phyloP scores from a whole-genome alignment of 2,797 vertebrate genomes.

The Florisuga fusca region DNA sequence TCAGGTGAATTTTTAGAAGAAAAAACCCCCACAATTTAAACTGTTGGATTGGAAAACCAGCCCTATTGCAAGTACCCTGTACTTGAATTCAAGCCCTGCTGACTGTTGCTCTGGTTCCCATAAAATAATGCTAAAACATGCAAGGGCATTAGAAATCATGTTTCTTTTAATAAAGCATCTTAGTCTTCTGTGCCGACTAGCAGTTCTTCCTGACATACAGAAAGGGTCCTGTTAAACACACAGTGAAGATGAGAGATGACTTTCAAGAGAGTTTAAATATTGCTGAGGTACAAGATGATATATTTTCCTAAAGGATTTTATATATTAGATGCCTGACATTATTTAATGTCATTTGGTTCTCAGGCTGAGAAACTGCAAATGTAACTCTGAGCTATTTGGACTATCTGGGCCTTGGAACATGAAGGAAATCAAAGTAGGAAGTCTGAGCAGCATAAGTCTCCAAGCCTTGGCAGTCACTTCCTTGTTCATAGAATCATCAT shows the following conservation, averaged over 20 bases:
- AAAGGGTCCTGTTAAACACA: neutral
- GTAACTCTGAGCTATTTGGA: neutral
- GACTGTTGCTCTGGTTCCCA: neutral
- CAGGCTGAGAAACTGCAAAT: neutral
- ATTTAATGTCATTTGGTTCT: neutral
- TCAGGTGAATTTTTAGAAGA: neutral
- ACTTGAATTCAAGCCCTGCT: neutral
- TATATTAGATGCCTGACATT: neutral
- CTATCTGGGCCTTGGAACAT: neutral
- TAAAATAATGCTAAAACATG: neutral
- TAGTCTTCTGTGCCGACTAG: neutral
- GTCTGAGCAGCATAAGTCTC: neutral
- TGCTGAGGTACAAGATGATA: neutral
- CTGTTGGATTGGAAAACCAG: neutral
- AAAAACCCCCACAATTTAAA: neutral
- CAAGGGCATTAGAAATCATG: neutral
- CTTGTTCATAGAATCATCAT: neutral
- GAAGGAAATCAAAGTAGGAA: neutral
- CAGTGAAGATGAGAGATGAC: neutral
- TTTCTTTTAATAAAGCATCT: neutral
- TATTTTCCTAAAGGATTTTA: neutral
- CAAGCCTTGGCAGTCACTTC: neutral
- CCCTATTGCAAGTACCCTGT: neutral
- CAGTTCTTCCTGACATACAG: neutral
- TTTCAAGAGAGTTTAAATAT: neutral